Percentiles rank a stretch among this genome's conserved stretches.
These are phyloP conservation scores for Hipparchia sbordonii DNA, from an alignment of 2,888 invertebrate species.

Conservation along the genomic window DNA sequence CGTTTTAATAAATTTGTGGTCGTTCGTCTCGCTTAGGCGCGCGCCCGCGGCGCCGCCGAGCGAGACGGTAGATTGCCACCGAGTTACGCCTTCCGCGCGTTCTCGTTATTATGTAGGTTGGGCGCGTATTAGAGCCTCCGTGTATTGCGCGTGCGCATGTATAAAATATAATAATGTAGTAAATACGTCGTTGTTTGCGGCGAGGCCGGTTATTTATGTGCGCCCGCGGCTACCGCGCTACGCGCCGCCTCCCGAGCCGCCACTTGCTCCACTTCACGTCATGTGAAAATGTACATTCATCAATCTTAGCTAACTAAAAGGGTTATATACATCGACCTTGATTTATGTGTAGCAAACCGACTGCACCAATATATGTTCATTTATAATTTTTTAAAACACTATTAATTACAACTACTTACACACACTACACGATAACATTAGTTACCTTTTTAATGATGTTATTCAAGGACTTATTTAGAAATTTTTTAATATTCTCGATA, in stretches of 20 bases:
- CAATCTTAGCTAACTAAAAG: conserved; percentile 37
- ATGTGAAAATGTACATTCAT: conserved; percentile 27
- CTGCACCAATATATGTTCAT: not conserved
- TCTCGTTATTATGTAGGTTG: conserved; percentile 81
- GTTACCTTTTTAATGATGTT: no score
- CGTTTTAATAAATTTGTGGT: conserved; percentile 82
- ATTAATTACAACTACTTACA: not conserved
- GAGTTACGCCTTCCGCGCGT: conserved; percentile 82
- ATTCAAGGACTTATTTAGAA: no score
- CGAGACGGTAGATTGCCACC: conserved; percentile 75
- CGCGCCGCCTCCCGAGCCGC: conserved; percentile 61
- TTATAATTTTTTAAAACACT: not conserved
- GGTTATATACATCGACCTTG: conserved; percentile 13
- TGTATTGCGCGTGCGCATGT: conserved; percentile 71
- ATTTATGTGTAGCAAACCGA: not conserved
- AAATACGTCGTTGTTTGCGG: conserved; percentile 72
- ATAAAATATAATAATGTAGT: conserved; percentile 78
- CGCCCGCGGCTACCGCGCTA: conserved; percentile 70
- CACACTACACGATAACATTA: no score
- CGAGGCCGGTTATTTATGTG: conserved; percentile 72
- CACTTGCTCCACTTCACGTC: conserved; percentile 42
- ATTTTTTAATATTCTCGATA: no score
- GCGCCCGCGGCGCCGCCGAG: conserved; percentile 74
- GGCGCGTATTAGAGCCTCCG: conserved; percentile 76
- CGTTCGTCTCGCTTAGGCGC: conserved; percentile 79